Evolutionary conservation across 2,888 invertebrate species (phyloP).

Genomic region (Apoda limacodes): DNA sequence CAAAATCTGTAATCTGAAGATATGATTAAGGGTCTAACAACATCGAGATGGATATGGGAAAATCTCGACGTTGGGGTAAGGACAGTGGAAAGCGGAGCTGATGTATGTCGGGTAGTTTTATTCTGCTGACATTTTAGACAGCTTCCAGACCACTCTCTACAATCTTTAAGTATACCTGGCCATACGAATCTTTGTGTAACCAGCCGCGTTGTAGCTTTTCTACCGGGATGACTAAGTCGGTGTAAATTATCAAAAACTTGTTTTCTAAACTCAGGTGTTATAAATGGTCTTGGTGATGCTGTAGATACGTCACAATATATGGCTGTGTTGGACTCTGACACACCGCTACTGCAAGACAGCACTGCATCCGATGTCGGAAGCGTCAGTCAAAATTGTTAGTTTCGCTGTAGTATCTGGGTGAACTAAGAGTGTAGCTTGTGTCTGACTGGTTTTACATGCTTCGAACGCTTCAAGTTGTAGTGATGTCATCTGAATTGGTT

Average conservation of each 20-base stretch:
- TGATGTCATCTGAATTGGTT: constrained; percentile 20
- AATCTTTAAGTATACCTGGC: constrained; percentile 28
- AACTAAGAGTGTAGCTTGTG: constrained; percentile 25
- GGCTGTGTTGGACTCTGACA: constrained; percentile 9
- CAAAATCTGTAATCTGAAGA: constrained; percentile 25
- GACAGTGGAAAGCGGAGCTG: constrained; percentile 21
- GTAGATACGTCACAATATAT: constrained; percentile 10
- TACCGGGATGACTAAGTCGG: constrained; percentile 20
- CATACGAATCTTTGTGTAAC: constrained; percentile 30
- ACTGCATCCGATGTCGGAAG: constrained; percentile 35
- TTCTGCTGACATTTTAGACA: constrained; percentile 28
- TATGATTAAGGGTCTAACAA: constrained; percentile 20
- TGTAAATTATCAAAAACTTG: constrained; percentile 20
- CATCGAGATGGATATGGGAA: constrained; percentile 29
- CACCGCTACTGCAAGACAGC: constrained; percentile 33
- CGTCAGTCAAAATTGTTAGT: constrained; percentile 29
- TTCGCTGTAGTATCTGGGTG: constrained; percentile 26
- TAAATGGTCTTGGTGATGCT: constrained; percentile 6
- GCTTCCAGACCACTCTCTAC: constrained; percentile 22
- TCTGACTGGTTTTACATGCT: constrained; percentile 23
- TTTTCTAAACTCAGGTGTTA: too few relatives aligned
- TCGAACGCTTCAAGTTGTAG: constrained; percentile 23
- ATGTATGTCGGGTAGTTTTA: constrained; percentile 27
- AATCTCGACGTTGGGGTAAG: constrained; percentile 23
- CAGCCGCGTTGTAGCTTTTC: constrained; percentile 15